Base-by-base conservation (phyloP, 2,888 invertebrate species). In the Chloromyia formosa region DNA sequence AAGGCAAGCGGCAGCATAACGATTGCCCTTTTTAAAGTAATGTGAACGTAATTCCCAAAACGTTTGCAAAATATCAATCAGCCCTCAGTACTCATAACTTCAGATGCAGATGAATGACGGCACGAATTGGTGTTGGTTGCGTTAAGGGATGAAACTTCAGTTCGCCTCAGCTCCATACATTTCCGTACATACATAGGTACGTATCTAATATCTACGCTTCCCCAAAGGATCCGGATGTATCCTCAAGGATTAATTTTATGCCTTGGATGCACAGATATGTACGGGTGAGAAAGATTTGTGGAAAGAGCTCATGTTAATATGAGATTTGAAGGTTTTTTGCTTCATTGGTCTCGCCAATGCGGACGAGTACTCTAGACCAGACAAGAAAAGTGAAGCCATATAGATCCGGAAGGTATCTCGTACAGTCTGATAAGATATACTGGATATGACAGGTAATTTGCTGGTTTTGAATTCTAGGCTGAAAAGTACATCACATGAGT, bases 41-140 rank as follows among this genome's bases (percentile, higher is more conserved):
- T 22, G 45, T 35, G 22, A 66, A 66, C 66, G 56, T 71, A 71
- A 71, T 56, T 71, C 40, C 58, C 58, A 40, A 58, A 71, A 71
- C 71, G 71, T 71, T 71, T 71, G 56, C 71, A 71, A 71, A 71
- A 71, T 71, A 71, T 58, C 71, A 71, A 71, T 71, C 71, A 71
- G 71, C 35, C 58, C 58, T 56, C 18, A 10, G 71, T 71, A 58
- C 56, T 71, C 71, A 71, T 71, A 71, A 71, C 71, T 71, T 71
- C 71, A 71, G 20, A 71, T 71, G 56, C 71, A 71, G 71, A 71
- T 71, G 58, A 35, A 71, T 58, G 71, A 54, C 27, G 54, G 54
- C 16, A 54, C 2, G 35, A 22, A 14, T 22, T 27, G 14, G 49
- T 20, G 1, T 35, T 35, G 3, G 27, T 35, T 35, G 27, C 2